These are phyloP conservation scores for Philotrypesis tridentata DNA, from an alignment of 1,140 invertebrate genomes.

Conservation along the genomic window DNA sequence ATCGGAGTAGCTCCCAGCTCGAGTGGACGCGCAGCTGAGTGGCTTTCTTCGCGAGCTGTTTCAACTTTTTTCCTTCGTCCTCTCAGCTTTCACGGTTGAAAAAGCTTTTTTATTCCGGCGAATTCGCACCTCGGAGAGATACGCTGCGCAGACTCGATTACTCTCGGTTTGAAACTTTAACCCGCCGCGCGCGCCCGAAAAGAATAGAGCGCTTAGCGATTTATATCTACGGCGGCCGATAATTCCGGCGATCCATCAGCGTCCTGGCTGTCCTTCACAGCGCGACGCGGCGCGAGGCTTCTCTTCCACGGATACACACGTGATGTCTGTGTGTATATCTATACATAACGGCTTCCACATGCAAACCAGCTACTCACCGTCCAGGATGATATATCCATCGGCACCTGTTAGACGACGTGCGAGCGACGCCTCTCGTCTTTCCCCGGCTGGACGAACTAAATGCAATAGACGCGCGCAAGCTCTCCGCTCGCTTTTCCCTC, in stretches of 20 bases:
- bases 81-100: not conserved
- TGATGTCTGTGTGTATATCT: no score
- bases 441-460: not conserved
- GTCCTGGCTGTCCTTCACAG: constrained; percentile 46
- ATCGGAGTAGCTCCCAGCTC: not conserved
- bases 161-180: not conserved
- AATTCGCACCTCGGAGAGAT: not conserved
- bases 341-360: constrained; percentile 46
- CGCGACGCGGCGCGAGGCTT: not conserved
- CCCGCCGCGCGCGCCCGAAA: not conserved
- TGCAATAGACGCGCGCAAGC: constrained; percentile 1
- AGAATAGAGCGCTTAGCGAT: not conserved
- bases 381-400: constrained; percentile 61
- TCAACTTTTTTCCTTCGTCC: not conserved
- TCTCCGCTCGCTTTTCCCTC: not conserved
- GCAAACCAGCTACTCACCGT: constrained; percentile 48
- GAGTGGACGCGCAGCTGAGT: constrained; percentile 23
- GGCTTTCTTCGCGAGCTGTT: not conserved
- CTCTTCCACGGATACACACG: constrained; percentile 23
- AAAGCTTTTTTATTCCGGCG: not conserved
- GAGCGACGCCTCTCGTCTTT: constrained; percentile 13
- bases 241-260: constrained; percentile 59
- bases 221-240: constrained; percentile 39
- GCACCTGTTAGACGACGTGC: constrained; percentile 61
- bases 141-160: no score